A percentile compares a stretch with the other conserved stretches of the same genome.
Evolutionary conservation across 2,113 vertebrate genomes (phyloP).

Genomic region (Dasyornis broadbenti): DNA sequence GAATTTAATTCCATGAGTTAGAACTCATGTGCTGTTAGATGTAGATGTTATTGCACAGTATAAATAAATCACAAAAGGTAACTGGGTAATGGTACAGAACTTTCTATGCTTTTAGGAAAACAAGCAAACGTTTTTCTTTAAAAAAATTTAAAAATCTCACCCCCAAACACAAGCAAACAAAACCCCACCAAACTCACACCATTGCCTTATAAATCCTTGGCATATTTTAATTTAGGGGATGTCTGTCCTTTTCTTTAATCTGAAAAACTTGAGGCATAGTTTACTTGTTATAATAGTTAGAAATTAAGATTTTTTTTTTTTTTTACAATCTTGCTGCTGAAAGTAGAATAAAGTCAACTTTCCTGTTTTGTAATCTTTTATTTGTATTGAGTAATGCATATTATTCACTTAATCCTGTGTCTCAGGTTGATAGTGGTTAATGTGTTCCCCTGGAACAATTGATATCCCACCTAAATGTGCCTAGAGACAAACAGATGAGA

Average conservation of each 20-base stretch:
- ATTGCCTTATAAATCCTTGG: neutral
- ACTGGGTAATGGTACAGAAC: neutral
- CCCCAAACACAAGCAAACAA: neutral
- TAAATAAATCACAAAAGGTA: neutral
- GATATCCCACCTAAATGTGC: neutral
- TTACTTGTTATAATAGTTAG: neutral
- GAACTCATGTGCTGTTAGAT: neutral
- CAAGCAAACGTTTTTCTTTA: neutral
- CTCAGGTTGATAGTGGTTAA: neutral
- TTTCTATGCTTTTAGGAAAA: neutral
- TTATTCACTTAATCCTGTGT: neutral
- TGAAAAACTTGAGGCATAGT: neutral
- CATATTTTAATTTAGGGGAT: neutral
- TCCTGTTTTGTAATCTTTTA: conserved; percentile 4
- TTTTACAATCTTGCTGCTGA: neutral
- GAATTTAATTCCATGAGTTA: neutral
- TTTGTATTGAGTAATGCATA: conserved; percentile 12
- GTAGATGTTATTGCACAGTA: neutral
- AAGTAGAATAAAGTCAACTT: neutral
- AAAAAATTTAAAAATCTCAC: neutral
- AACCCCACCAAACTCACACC: neutral
- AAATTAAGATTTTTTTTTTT: neutral
- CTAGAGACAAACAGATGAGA: neutral
- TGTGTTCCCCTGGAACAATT: neutral
- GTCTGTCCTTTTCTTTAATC: neutral